phyloP scores from a whole-genome alignment of 1,140 invertebrate genomes.

The Drosophila sechellia region DNA sequence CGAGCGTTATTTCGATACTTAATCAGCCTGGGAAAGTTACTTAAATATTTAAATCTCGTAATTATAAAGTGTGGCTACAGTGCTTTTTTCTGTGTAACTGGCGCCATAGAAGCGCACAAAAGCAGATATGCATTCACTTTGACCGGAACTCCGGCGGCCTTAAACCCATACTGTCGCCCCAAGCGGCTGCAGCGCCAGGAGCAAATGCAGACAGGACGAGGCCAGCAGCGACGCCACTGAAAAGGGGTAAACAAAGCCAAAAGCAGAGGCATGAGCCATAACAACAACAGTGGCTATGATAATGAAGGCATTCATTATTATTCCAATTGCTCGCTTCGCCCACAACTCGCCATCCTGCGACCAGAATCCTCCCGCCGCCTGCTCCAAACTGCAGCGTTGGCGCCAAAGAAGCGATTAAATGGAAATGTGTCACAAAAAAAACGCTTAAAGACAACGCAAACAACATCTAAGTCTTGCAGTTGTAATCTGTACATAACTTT shows the following conservation, averaged over 20 bases:
- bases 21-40: no score
- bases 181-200: not conserved
- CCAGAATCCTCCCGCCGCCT: conserved; percentile 14
- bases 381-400: conserved; percentile 63
- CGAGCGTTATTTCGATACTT: no score
- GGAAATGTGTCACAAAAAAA: conserved; percentile 79
- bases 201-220: conserved; percentile 29
- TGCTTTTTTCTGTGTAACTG: no score
- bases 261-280: conserved; percentile 29
- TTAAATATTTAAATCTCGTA: not conserved
- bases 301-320: conserved; percentile 82
- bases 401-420: conserved; percentile 80
- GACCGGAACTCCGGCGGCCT: conserved; percentile 54
- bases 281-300: conserved; percentile 62
- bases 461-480: conserved; percentile 2
- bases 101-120: conserved; percentile 44
- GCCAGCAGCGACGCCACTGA: conserved; percentile 50
- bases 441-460: conserved; percentile 42
- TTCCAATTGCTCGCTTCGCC: conserved; percentile 66
- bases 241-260: conserved; percentile 67
- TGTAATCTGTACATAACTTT: not conserved
- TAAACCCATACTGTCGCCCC: conserved; percentile 1
- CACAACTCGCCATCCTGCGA: conserved; percentile 6
- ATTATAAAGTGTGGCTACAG: no score
- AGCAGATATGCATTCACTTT: conserved; percentile 31